Evolutionary conservation across 2,888 invertebrate species (phyloP).

Genomic region (Bruchidius siliquastri): DNA sequence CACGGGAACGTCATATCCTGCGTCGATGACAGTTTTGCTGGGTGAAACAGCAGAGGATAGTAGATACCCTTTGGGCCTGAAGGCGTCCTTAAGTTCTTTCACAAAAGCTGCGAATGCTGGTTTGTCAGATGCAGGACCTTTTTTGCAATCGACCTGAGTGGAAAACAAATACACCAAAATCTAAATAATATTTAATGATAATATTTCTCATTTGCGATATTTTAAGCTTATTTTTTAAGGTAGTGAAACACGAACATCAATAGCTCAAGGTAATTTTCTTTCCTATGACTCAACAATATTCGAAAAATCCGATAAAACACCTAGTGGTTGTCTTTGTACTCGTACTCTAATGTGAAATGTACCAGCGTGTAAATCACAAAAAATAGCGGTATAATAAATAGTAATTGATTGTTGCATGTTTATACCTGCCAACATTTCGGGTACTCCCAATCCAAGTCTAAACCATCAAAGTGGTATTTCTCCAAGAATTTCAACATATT

Average conservation of each 20-base stretch:
- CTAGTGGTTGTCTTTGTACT: too few species aligned
- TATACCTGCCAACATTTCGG: slow-evolving; percentile 81
- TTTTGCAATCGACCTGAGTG: slow-evolving; percentile 73
- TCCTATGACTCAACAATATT: too few species aligned
- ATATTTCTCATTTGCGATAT: too few species aligned
- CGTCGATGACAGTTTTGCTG: slow-evolving; percentile 81
- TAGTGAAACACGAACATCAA: too few species aligned
- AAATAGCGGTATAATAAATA: too few species aligned
- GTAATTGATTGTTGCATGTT: not conserved
- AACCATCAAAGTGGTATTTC: slow-evolving; percentile 82
- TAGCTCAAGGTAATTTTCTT: too few species aligned
- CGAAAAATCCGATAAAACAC: too few species aligned
- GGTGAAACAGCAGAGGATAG: slow-evolving; percentile 84
- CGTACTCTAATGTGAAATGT: too few species aligned
- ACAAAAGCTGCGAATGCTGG: slow-evolving; percentile 71
- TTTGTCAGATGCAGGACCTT: slow-evolving; percentile 81
- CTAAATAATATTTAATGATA: too few species aligned
- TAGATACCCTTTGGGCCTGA: slow-evolving; percentile 51
- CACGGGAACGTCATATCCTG: slow-evolving; percentile 74
- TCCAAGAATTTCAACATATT: slow-evolving; percentile 73
- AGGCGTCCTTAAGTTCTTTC: slow-evolving; percentile 60
- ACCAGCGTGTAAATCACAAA: too few species aligned
- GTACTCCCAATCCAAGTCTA: slow-evolving; percentile 95
- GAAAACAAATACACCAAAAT: slow-evolving; percentile 4
- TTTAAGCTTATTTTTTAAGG: too few species aligned